These are phyloP conservation scores for Nesogale talazaci DNA, from an alignment of 2,113 vertebrate species.

Conservation along the genomic window DNA sequence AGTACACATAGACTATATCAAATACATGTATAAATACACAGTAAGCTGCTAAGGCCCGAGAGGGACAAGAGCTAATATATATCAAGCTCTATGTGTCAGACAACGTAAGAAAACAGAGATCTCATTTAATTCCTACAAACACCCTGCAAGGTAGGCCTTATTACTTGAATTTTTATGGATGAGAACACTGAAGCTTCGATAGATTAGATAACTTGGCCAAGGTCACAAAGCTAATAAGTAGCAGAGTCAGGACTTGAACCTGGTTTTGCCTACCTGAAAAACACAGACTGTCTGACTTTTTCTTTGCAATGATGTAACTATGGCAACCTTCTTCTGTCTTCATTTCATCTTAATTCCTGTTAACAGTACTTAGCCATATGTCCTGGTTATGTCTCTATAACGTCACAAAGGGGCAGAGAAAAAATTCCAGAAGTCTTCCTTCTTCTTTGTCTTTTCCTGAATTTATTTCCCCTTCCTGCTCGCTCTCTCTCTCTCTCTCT, in stretches of 20 bases:
- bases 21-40: slow-evolving; percentile 46
- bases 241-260: slow-evolving; percentile 38
- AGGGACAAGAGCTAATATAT: slow-evolving; percentile 58
- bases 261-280: slow-evolving; percentile 35
- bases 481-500: too few relatives aligned
- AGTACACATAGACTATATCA: not conserved
- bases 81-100: slow-evolving; percentile 33
- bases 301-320: slow-evolving; percentile 17
- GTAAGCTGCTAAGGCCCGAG: slow-evolving; percentile 55
- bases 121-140: slow-evolving; percentile 70
- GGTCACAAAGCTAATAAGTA: slow-evolving; percentile 54
- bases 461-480: slow-evolving; percentile 41
- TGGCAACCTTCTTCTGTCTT: slow-evolving; percentile 32
- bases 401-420: slow-evolving; percentile 31
- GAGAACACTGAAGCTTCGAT: slow-evolving; percentile 50
- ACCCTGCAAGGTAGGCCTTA: not conserved
- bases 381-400: slow-evolving; percentile 12
- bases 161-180: slow-evolving; percentile 57
- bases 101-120: slow-evolving; percentile 59
- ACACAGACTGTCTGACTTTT: not conserved
- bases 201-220: slow-evolving; percentile 57
- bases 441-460: not conserved
- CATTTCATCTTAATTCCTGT: slow-evolving; percentile 21
- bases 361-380: not conserved
- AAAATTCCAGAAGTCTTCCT: not conserved